These are phyloP conservation scores for Leistus spinibarbis DNA, from an alignment of 2,888 invertebrate species.

Conservation along the genomic window DNA sequence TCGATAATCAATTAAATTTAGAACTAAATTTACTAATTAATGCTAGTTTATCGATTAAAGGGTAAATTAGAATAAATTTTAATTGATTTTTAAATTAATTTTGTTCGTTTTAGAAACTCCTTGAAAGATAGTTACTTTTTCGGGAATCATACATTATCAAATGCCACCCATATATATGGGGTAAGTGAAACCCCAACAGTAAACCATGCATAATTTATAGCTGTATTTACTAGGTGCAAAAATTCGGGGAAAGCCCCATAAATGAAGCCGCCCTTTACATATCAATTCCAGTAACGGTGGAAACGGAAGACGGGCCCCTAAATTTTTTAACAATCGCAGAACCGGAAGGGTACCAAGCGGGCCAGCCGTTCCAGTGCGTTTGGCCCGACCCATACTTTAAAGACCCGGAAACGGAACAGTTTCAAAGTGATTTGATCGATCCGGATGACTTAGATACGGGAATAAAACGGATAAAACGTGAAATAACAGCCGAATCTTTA, in stretches of 20 bases:
- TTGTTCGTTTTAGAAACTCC: conserved; percentile 8
- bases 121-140: conserved; percentile 16
- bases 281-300: conserved; percentile 7
- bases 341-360: conserved; percentile 20
- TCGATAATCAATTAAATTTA: conserved; percentile 9
- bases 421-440: conserved; percentile 1
- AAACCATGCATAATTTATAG: background rate
- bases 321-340: conserved; percentile 11
- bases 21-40: conserved; percentile 9
- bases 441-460: conserved; percentile 1
- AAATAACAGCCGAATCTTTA: background rate
- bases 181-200: background rate
- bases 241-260: conserved; percentile 23
- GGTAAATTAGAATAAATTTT: conserved; percentile 7
- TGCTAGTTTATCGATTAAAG: conserved; percentile 20
- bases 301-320: background rate
- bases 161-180: conserved; percentile 24
- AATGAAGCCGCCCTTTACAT: conserved; percentile 13
- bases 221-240: conserved; percentile 16
- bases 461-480: background rate
- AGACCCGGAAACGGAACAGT: background rate
- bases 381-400: conserved; percentile 19
- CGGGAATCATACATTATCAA: background rate
- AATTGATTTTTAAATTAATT: background rate
- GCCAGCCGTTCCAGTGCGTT: conserved; percentile 7